Evolutionary conservation across 2,888 invertebrate genomes (phyloP).

Genomic region (Steinernema carpocapsae): DNA sequence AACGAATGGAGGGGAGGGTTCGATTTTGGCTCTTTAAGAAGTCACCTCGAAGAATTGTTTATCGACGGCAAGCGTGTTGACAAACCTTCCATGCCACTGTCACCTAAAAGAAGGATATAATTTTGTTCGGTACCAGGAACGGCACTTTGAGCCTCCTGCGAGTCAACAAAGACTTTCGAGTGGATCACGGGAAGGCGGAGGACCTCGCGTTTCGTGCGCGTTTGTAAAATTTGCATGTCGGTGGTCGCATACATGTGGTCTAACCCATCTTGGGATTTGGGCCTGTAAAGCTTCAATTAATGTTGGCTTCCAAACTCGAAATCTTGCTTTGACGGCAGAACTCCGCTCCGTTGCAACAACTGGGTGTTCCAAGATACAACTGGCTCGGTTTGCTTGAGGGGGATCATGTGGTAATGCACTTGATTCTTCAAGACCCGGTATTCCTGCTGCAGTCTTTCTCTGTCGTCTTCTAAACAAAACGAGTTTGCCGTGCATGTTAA

Average conservation of each 20-base stretch:
- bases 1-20: no score
- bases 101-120: background rate
- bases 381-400: slow-evolving; percentile 57
- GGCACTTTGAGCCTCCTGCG: slow-evolving; percentile 1
- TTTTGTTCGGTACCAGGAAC: no score
- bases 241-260: background rate
- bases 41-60: background rate
- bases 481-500: background rate
- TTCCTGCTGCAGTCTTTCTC: slow-evolving; percentile 60
- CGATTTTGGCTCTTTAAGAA: background rate
- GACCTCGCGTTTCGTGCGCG: slow-evolving; percentile 15
- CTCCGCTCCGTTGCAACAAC: slow-evolving; percentile 52
- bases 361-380: slow-evolving; percentile 64
- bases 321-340: slow-evolving; percentile 13
- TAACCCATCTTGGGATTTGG: background rate
- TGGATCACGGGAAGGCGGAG: background rate
- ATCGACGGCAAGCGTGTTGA: slow-evolving; percentile 17
- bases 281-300: background rate
- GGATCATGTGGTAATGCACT: slow-evolving; percentile 65
- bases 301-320: background rate
- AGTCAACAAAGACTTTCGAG: background rate
- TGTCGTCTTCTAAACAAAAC: slow-evolving; percentile 50
- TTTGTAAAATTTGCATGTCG: slow-evolving; percentile 20
- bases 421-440: slow-evolving; percentile 65
- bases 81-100: slow-evolving; percentile 5